Base-by-base conservation (phyloP, 2,797 vertebrate genomes). In the Morelia viridis region DNA sequence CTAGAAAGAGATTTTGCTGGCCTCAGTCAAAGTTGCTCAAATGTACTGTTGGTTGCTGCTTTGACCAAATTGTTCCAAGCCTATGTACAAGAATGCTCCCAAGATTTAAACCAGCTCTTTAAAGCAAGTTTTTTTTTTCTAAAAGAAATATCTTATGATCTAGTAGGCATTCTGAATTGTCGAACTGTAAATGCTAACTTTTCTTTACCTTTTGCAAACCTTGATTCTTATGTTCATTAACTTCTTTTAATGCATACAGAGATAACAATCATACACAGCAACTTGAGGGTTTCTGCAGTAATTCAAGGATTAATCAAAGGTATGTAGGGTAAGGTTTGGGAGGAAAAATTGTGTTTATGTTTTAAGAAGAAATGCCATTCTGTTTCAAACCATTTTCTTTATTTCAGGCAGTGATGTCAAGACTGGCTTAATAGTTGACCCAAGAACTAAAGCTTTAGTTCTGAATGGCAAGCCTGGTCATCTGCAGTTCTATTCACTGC, bases 401-500 rank as follows among this genome's bases (percentile, higher is more conserved):
- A 0, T 96, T 97, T 64, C 94, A 99, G 99, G 98, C 83, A 97
- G 97, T 0, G 85, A 93, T 26, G 85, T 99, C 89, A 96, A 91
- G 93, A 98, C 98, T 0, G 98, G 98, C 91, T 93, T 99, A 95
- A 97, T 98, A 94, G 95, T 99, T 92, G 99, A 99, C 95, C 99
- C 99, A 19, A 98, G 97, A 96, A 99, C 98, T 91, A 99, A 98
- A 97, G 98, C 99, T 90, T 96, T 99, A 96, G 99, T 99, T 93
- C 96, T 99, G 92, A 99, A 99, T n/a, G 99, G 99, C 71, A 99
- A 99, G 94, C 99, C 99, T 0, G 99, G 99, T 13, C 99, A 99
- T 94, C 96, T 99, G 94, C 99, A 99, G 96, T 99, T 99, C 96
- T 99, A 99, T 93, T 99, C 98, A 26, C 98, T 99, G 46, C 98